Base-by-base conservation (phyloP, 1,140 invertebrate species). In the Galendromus occidentalis region DNA sequence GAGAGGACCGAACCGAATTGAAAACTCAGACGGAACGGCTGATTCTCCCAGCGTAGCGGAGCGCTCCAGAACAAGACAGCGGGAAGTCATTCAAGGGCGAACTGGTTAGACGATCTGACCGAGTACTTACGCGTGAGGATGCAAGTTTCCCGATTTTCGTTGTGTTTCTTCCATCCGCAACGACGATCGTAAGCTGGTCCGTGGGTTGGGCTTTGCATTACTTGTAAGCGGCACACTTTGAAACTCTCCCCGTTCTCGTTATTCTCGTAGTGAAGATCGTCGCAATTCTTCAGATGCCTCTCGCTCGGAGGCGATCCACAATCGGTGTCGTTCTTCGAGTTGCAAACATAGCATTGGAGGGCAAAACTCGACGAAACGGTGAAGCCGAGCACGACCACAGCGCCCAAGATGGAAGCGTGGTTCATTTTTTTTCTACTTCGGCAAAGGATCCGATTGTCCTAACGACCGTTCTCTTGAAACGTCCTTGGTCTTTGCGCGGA, bases 161-260 rank as follows among this genome's bases (percentile, higher is more conserved):
- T 59, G 51, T 59, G 51, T 22, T 59, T 59, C 25, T 29, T 59
- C 51, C 51, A 59, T 29, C 51, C 51, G 22, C 51, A 59, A 29
- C 51, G 51, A 17, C 51, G 51, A 22, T 59, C 51, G 51, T 59
- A 59, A 20, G 25, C 12, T 1, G 25, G 12, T 18, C 51, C 51
- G 2, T 59, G 2, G 14, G 1, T 59, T 5, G n/a, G n/a, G 51
- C 51, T 59, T 17, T n/a, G 14, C 6, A 59, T 59, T 1, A 59
- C 12, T 33, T 59, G 51, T 22, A 18, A 33, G 2, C 51, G 51
- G 51, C 51, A 59, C 22, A 59, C 51, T 14, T 25, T 59, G 51
- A 59, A 59, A 17, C 25, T 14, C 51, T 59, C 12, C 33, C 33
- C 33, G 14, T 25, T 29, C 14, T 33, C 20, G 22, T 25, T 25